These are phyloP conservation scores for Elanus axillaris DNA, from an alignment of 2,113 vertebrate species.

Conservation along the genomic window DNA sequence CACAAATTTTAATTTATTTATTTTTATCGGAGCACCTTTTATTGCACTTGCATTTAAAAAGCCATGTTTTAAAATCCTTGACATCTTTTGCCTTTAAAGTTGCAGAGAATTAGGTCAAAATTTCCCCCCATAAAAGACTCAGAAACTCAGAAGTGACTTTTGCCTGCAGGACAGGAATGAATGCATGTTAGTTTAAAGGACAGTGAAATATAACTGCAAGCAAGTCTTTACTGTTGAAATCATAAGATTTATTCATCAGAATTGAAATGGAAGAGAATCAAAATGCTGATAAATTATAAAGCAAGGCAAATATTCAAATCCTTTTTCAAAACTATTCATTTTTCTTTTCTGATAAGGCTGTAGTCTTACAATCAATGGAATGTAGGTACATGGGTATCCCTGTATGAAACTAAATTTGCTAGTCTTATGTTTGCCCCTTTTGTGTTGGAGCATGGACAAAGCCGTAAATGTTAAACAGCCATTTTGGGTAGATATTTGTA, in stretches of 20 bases:
- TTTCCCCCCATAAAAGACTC: slow-evolving; percentile 22
- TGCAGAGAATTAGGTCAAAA: slow-evolving; percentile 40
- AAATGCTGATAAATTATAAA: slow-evolving; percentile 15
- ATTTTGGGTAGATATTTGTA: neutral
- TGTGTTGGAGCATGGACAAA: neutral
- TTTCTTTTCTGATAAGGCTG: neutral
- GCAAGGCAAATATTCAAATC: neutral
- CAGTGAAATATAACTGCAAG: slow-evolving; percentile 45
- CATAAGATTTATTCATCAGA: neutral
- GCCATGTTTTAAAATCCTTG: neutral
- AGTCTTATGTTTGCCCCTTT: neutral
- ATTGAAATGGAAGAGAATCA: neutral
- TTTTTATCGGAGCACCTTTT: neutral
- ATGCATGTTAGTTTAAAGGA: slow-evolving; percentile 20
- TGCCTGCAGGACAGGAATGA: slow-evolving; percentile 19
- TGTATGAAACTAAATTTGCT: neutral
- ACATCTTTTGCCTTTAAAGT: slow-evolving; percentile 14
- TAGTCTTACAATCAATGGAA: neutral
- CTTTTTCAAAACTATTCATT: neutral
- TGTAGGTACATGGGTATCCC: neutral
- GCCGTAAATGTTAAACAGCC: neutral
- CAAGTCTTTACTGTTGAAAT: slow-evolving; percentile 24
- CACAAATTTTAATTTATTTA: neutral
- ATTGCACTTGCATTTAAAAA: neutral
- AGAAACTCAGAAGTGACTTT: slow-evolving; percentile 28